These are phyloP conservation scores for Leptothorax acervorum DNA, from an alignment of 2,888 invertebrate genomes.

Conservation along the genomic window DNA sequence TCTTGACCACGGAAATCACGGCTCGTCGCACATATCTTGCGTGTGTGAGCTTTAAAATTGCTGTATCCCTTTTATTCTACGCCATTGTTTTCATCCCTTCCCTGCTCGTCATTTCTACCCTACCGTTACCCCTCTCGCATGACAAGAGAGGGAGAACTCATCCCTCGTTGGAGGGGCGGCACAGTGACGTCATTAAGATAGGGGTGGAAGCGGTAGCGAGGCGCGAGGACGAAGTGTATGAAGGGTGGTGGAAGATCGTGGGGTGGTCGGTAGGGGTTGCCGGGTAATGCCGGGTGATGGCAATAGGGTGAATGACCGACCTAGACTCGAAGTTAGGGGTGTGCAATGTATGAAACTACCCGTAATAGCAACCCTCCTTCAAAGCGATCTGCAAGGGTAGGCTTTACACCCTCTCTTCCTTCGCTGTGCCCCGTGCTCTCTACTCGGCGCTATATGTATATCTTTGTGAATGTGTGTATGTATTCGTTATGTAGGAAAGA, in stretches of 20 bases:
- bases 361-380: slow-evolving; percentile 81
- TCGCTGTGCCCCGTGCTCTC: slow-evolving; percentile 27
- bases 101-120: slow-evolving; percentile 44
- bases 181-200: slow-evolving; percentile 79
- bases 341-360: slow-evolving; percentile 83
- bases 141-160: slow-evolving; percentile 21
- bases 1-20: not conserved
- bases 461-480: slow-evolving; percentile 55
- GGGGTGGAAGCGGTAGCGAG: slow-evolving; percentile 62
- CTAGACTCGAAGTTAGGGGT: slow-evolving; percentile 85
- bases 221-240: slow-evolving; percentile 57
- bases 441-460: slow-evolving; percentile 50
- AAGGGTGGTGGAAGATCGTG: slow-evolving; percentile 63
- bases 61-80: slow-evolving; percentile 60
- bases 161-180: slow-evolving; percentile 62
- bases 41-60: slow-evolving; percentile 50
- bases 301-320: slow-evolving; percentile 85
- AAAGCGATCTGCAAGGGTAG: slow-evolving; percentile 82
- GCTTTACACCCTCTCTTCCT: slow-evolving; percentile 77
- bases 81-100: slow-evolving; percentile 63
- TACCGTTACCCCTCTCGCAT: slow-evolving; percentile 35
- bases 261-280: slow-evolving; percentile 64
- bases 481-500: slow-evolving; percentile 63
- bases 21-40: not conserved
- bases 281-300: slow-evolving; percentile 75